phyloP scores from a whole-genome alignment of 2,113 vertebrate species.

The Megalops atlanticus region DNA sequence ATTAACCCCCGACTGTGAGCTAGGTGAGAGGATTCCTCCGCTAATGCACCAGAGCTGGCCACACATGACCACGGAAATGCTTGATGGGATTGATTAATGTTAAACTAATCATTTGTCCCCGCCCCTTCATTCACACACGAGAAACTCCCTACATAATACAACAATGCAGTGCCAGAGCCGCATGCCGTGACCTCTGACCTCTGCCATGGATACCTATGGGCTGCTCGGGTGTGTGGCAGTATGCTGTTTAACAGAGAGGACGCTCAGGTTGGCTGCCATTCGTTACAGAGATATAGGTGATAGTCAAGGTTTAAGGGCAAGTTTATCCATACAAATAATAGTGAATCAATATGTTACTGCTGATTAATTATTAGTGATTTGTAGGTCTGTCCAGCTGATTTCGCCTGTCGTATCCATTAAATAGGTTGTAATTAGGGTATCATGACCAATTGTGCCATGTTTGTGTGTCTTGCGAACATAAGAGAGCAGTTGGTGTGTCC shows the following conservation, averaged over 20 bases:
- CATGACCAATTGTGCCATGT: background rate
- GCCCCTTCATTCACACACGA: background rate
- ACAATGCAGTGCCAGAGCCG: too few relatives aligned
- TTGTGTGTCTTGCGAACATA: conserved; percentile 4
- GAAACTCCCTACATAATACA: background rate
- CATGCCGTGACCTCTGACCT: too few relatives aligned
- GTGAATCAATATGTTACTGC: too few relatives aligned
- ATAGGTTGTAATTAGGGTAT: conserved; percentile 14
- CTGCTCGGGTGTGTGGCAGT: too few relatives aligned
- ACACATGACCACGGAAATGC: conserved; percentile 19
- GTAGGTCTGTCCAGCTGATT: background rate
- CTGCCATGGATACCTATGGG: too few relatives aligned
- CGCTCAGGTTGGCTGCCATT: too few relatives aligned
- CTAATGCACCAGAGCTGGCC: conserved; percentile 29
- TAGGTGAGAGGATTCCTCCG: conserved; percentile 13
- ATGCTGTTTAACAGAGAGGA: too few relatives aligned
- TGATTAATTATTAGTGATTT: too few relatives aligned
- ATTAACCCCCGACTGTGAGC: conserved; percentile 36
- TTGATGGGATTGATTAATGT: conserved; percentile 21
- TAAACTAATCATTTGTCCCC: conserved; percentile 16
- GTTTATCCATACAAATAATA: too few relatives aligned
- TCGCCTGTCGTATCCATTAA: conserved; percentile 18
- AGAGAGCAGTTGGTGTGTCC: conserved; percentile 9
- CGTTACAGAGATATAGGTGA: too few relatives aligned
- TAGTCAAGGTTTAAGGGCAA: too few relatives aligned